Base-by-base conservation (phyloP, 1,140 invertebrate species). In the Drosophila busckii region DNA sequence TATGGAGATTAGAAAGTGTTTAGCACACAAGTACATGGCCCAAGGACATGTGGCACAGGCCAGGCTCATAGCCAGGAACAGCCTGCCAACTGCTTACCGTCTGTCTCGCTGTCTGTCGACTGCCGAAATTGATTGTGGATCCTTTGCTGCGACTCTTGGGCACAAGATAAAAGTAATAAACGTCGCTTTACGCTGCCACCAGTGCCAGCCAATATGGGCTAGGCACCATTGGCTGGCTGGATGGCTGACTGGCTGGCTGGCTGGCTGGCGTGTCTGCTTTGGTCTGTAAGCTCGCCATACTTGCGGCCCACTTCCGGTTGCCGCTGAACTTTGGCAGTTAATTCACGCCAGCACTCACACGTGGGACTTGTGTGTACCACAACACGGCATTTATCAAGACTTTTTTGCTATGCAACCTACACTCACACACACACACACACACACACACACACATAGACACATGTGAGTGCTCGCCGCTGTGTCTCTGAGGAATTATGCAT, bases 1-100 rank as follows among this genome's bases (percentile, higher is more conserved):
- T 83, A 83, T 83, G 78, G 78, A 83, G 78, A 83, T 83, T 83
- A 83, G 75, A 82, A 82, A 82, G 64, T 82, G 75, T 82, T 82
- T 70, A 62, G 56, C 66, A 40, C 35, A 17, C 16, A 35, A 7
- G 26, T 1, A 28, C 41, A 28, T 23, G 22, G 20, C 17, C 3
- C 28, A 32, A 32, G 42, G 25, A 28, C 23, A n/a, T n/a, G n/a
- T n/a, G n/a, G n/a, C n/a, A n/a, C 19, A 8, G 4, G 5, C 7
- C 37, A 32, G 31, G 7, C 10, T 13, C 46, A 28, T 13, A 1
- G 2, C 19, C 52, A 48, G 38, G 7, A 1, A 9, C 42, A 45
- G 17, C 34, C 32, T 53, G 31, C 28, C 44, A 22, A 9, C 15
- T 34, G 53, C 58, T 67, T 45, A 56, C 56, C 34, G 41, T 19